Conservation (phyloP, 2,888 invertebrate genomes). For the Aradus depressus region DNA sequence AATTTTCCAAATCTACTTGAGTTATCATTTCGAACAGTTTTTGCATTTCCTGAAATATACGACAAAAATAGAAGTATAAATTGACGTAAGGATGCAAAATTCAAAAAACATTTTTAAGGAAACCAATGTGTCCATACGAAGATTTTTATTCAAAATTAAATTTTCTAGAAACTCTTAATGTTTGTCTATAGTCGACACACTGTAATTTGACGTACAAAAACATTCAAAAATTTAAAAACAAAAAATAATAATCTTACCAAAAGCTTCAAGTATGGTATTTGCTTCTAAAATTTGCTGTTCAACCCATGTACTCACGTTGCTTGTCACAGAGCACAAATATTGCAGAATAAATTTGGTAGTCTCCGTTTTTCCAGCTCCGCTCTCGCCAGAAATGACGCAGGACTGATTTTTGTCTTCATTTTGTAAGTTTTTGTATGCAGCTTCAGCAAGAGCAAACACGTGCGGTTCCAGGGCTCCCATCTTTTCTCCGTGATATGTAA, state of each 20-base stretch:
- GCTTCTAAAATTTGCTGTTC: constrained; percentile 91
- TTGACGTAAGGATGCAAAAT: neutral
- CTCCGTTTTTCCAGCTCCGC: constrained; percentile 88
- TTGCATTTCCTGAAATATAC: constrained; percentile 65
- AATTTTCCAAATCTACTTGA: constrained; percentile 91
- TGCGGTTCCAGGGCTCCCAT: constrained; percentile 73
- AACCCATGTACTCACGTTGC: constrained; percentile 79
- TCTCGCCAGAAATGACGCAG: constrained; percentile 84
- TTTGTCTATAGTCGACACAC: neutral
- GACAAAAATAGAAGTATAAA: neutral
- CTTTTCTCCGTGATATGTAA: constrained; percentile 69
- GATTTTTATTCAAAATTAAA: neutral
- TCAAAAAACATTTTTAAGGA: neutral
- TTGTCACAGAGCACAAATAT: constrained; percentile 79
- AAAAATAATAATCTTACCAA: constrained; percentile 49
- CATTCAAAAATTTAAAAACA: neutral
- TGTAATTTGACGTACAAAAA: neutral
- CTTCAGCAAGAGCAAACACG: constrained; percentile 82
- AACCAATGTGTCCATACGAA: neutral
- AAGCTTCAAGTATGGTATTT: constrained; percentile 84
- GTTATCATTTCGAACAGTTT: constrained; percentile 86
- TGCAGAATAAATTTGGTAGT: constrained; percentile 85
- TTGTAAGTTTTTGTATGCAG: constrained; percentile 68
- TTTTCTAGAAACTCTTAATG: neutral
- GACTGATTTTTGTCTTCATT: constrained; percentile 55